Evolutionary conservation across 2,797 vertebrate genomes (phyloP), one percentile per base, ranked within the genome.

Genomic region (Gallinago stenura): DNA sequence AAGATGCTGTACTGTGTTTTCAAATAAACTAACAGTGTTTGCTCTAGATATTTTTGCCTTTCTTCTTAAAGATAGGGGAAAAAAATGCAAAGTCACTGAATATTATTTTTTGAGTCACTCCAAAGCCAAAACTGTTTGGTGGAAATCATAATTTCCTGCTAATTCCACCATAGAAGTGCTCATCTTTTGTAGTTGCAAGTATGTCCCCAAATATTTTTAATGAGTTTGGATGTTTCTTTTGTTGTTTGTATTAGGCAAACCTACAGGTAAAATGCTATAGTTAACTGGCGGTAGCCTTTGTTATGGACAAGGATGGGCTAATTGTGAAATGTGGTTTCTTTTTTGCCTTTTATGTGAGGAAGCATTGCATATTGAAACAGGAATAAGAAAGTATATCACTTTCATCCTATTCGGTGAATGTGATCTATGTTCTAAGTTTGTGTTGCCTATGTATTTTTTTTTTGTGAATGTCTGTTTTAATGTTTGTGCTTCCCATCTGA

Each of bases 401-500:
- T 90, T 77, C 5, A 70, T 69, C 14, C 13, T 72, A 39, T 65
- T 46, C 18, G 64, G 1, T 43, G 43, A 64, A 19, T 48, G 66
- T 50, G 31, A 33, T n/a, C 35, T 45, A 4, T 69, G 30, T 66
- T 88, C 11, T 26, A 41, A 66, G 26, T 51, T 60, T 62, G 4
- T 30, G 8, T 39, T 84, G 64, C 7, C 2, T 50, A 54, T 39
- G 58, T 26, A 46, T 35, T 11, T 69, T 43, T 35, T 35, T 60
- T 28, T 17, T 7, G 8, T 57, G 2, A 56, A 1, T 31, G 3
- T 61, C 53, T 83, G 24, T 15, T 77, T 64, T 43, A 48, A 12
- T 90, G 30, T 89, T 85, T 57, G 11, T 90, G 41, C 39, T 91
- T 91, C 28, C 58, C 6, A 26, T 56, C 19, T 86, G 65, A 83